Base-by-base conservation (phyloP, 2,888 invertebrate genomes). In the Pyrgus malvae region DNA sequence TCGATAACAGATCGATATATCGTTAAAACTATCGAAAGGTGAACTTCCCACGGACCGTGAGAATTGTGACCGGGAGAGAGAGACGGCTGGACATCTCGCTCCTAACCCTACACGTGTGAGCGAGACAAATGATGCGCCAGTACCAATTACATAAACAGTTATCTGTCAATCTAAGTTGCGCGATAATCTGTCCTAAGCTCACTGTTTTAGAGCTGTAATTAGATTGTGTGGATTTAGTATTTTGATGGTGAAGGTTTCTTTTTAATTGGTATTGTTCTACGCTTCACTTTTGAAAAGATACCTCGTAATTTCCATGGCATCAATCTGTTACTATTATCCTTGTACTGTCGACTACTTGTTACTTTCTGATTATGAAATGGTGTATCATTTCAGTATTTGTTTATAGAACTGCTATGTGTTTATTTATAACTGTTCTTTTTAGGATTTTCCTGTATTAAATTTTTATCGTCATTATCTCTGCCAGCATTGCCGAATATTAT, bases 41-140 rank as follows among this genome's bases (percentile, higher is more conserved):
- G 76, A 74, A 64, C 70, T 76, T 76, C 76, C 69, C 76, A 76
- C 76, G 76, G 67, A 65, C 63, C 73, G 74, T 76, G 75, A 70
- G 75, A 75, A 64, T 64, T 49, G 61, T 57, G 62, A 54, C 4
- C 21, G 61, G 56, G 57, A 48, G 60, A 51, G 57, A 62, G 57
- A 58, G 57, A 56, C 6, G 31, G 42, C 8, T 16, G 27, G 27
- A n/a, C 41, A 37, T 48, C 54, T 54, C 46, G 48, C 42, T 48
- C 33, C 12, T 4, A 33, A 46, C 40, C 40, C 29, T 5, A 41
- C 41, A 41, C 11, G 62, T 37, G 63, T 29, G 62, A 68, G 46
- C 29, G 58, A 54, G 63, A 63, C 37, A 29, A 48, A 12, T 17
- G 19, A 29, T 29, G 48, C 54, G 48, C 51, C 59, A 53, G 53